Percentiles rank a stretch among this genome's conserved stretches.
phyloP scores from a whole-genome alignment of 2,113 vertebrate genomes.

The Bos javanicus region DNA sequence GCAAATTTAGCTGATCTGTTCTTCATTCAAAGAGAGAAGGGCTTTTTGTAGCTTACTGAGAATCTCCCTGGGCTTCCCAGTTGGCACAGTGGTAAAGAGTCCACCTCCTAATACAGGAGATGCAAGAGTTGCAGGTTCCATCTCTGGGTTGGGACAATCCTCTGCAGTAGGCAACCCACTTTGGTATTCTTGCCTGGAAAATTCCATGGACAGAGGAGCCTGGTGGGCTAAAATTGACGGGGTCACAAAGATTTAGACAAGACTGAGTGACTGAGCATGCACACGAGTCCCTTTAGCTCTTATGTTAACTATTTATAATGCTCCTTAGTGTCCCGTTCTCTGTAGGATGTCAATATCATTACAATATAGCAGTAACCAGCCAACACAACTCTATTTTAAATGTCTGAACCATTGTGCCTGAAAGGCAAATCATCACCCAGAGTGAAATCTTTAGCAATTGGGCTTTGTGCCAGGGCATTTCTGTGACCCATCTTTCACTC shows the following conservation, averaged over 20 bases:
- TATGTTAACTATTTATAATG: background rate
- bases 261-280: background rate
- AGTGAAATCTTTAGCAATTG: background rate
- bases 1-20: background rate
- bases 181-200: background rate
- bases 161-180: background rate
- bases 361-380: background rate
- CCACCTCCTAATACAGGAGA: background rate
- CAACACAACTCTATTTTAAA: background rate
- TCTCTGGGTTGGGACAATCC: background rate
- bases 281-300: background rate
- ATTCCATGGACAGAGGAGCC: background rate
- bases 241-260: background rate
- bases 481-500: background rate
- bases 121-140: fast-evolving
- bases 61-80: background rate
- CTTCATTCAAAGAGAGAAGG: background rate
- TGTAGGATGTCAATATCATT: background rate
- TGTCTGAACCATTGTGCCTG: background rate
- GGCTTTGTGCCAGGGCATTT: background rate
- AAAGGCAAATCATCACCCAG: background rate
- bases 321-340: background rate
- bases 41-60: background rate
- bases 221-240: background rate
- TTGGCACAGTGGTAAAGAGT: background rate